Evolutionary conservation across 64 coral and sea anemone genomes (phyloP).

Genomic region (Pocillopora verrucosa): DNA sequence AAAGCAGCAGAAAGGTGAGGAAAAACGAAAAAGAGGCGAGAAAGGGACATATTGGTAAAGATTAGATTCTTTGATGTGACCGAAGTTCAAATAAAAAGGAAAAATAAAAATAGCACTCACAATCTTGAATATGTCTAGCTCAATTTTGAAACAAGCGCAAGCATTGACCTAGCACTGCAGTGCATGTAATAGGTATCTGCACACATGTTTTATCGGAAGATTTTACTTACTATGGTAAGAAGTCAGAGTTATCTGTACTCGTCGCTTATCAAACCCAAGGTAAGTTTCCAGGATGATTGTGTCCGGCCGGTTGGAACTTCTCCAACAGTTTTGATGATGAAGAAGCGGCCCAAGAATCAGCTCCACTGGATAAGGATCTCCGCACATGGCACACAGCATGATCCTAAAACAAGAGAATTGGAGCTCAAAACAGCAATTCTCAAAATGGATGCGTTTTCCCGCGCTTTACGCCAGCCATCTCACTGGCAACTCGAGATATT

Average conservation of each 20-base stretch:
- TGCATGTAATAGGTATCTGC: neutral
- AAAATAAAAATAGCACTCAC: neutral
- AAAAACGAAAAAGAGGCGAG: neutral
- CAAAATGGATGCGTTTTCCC: too few relatives aligned
- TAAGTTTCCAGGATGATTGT: slow-evolving; percentile 90
- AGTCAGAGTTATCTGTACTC: slow-evolving; percentile 91
- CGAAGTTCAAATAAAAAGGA: neutral
- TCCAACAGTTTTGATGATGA: slow-evolving; percentile 92
- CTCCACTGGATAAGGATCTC: slow-evolving; percentile 94
- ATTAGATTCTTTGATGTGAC: too few relatives aligned
- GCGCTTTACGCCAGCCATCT: too few relatives aligned
- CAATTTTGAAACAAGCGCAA: too few relatives aligned
- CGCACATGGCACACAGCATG: slow-evolving; percentile 96
- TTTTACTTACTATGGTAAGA: slow-evolving; percentile 95
- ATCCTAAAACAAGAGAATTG: slow-evolving; percentile 51
- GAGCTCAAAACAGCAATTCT: neutral
- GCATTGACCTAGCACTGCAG: neutral
- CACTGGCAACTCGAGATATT: too few relatives aligned
- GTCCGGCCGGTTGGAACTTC: slow-evolving; percentile 79
- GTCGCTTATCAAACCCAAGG: slow-evolving; percentile 84
- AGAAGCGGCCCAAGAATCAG: slow-evolving; percentile 93
- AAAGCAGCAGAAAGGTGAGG: neutral
- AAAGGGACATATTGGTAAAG: too few relatives aligned
- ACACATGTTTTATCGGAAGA: neutral
- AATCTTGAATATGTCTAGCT: too few relatives aligned